Evolutionary conservation across 1,140 invertebrate genomes (phyloP).

Genomic region (Zophobas morio): DNA sequence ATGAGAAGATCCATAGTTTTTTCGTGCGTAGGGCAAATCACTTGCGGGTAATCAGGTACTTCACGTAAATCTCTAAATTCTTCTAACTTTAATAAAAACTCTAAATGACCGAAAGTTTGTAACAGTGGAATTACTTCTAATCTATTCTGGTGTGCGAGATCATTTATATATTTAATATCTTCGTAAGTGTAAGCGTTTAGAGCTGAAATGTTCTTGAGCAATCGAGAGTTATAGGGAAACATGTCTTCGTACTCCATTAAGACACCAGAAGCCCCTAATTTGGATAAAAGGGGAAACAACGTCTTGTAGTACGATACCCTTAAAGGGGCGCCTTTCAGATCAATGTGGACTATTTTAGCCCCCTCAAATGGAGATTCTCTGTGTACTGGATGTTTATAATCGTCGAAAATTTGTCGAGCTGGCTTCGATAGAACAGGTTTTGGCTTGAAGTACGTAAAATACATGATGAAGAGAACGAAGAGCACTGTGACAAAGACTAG

Average conservation of each 20-base stretch:
- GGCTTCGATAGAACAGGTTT: neutral
- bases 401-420: neutral
- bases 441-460: constrained; percentile 13
- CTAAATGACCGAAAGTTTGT: constrained; percentile 96
- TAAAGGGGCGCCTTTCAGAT: constrained; percentile 92
- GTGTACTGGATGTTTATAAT: neutral
- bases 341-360: constrained; percentile 81
- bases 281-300: constrained; percentile 82
- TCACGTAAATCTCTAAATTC: constrained; percentile 86
- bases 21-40: constrained; percentile 73
- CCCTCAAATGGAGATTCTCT: constrained; percentile 34
- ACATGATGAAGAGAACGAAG: neutral
- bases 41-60: constrained; percentile 82
- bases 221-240: constrained; percentile 89
- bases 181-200: constrained; percentile 82
- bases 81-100: constrained; percentile 89
- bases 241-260: constrained; percentile 96
- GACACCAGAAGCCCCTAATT: constrained; percentile 85
- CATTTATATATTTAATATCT: constrained; percentile 78
- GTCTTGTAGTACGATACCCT: constrained; percentile 79
- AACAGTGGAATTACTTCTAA: constrained; percentile 92
- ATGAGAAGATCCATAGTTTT: constrained; percentile 53
- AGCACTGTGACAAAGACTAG: neutral
- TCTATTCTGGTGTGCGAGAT: constrained; percentile 75
- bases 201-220: constrained; percentile 78